Evolutionary conservation across 2,113 vertebrate genomes (phyloP).

Genomic region (Nothoprocta pentlandii): DNA sequence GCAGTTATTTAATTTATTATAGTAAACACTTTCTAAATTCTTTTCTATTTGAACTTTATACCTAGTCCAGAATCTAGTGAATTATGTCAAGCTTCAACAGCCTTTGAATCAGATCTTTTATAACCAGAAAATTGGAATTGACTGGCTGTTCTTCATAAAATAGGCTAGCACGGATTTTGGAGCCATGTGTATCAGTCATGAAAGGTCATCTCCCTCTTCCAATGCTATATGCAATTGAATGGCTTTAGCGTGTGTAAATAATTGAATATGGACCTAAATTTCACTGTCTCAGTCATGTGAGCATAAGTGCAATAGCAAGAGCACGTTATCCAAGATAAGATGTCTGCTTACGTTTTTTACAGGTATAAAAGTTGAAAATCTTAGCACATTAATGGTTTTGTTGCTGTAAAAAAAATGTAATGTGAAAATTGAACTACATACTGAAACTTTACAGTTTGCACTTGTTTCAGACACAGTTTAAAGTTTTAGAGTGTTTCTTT

Average conservation of each 20-base stretch:
- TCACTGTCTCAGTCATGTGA: background rate
- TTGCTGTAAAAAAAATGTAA: slow-evolving; percentile 31
- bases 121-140: background rate
- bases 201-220: slow-evolving; percentile 45
- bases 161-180: background rate
- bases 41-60: background rate
- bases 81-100: background rate
- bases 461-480: slow-evolving; percentile 17
- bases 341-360: slow-evolving; percentile 20
- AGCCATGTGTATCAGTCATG: background rate
- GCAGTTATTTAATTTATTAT: slow-evolving; percentile 10
- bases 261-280: background rate
- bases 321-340: background rate
- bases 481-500: slow-evolving; percentile 40
- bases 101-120: background rate
- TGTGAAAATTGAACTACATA: slow-evolving; percentile 34
- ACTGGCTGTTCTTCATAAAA: background rate
- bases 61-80: background rate
- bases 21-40: background rate
- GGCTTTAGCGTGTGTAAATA: slow-evolving; percentile 60
- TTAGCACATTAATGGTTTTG: slow-evolving; percentile 29
- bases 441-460: slow-evolving; percentile 46
- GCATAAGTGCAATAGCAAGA: slow-evolving; percentile 45
- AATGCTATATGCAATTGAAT: slow-evolving; percentile 6
- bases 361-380: slow-evolving; percentile 32